phyloP scores from a whole-genome alignment of 2,113 vertebrate genomes.

The cattle (Bos taurus) region DNA sequence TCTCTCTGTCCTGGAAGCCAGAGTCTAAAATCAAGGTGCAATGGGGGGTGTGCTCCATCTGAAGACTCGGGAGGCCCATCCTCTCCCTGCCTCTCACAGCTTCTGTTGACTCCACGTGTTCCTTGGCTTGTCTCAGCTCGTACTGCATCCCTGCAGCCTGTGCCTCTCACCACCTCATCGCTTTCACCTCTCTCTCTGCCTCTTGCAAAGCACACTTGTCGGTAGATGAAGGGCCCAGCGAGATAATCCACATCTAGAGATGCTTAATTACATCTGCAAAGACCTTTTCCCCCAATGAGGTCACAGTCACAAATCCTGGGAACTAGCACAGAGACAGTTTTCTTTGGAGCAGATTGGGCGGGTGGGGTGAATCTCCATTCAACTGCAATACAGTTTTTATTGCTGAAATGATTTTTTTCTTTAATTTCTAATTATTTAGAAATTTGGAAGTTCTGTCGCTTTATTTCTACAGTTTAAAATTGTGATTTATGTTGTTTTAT shows the following conservation, averaged over 20 bases:
- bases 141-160: background rate
- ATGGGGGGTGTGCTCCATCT: background rate
- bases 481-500: background rate
- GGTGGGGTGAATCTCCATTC: background rate
- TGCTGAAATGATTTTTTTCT: background rate
- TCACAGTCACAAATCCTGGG: background rate
- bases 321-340: background rate
- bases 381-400: background rate
- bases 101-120: rapidly evolving
- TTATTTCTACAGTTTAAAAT: background rate
- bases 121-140: rapidly evolving
- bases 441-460: background rate
- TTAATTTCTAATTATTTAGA: background rate
- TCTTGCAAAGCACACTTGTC: background rate
- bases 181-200: background rate
- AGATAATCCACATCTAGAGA: background rate
- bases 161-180: rapidly evolving
- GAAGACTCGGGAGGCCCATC: background rate
- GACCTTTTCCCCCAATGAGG: background rate
- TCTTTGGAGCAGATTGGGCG: background rate
- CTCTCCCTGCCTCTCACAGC: background rate
- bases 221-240: background rate
- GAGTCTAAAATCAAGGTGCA: background rate
- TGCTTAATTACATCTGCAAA: background rate
- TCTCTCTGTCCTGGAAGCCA: background rate